Base-by-base conservation (phyloP, 2,888 invertebrate genomes). In the Andrena fulva region DNA sequence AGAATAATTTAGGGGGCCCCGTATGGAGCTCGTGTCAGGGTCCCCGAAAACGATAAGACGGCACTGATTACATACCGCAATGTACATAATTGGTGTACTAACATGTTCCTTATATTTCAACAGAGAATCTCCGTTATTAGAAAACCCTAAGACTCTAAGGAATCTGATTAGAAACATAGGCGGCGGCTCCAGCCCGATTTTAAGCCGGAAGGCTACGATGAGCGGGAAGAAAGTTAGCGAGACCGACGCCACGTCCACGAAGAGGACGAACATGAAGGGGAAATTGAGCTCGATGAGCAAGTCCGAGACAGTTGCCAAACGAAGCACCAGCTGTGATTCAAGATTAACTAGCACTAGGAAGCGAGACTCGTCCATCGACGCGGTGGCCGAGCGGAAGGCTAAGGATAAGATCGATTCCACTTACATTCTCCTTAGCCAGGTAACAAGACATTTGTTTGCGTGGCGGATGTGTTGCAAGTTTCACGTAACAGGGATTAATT, bases 161-260 rank as follows among this genome's bases (percentile, higher is more conserved):
- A 96, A 96, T 89, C 95, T 98, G 0, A 96, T 98, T 82, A 95
- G 97, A 67, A 98, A 97, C 91, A 98, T 98, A 94, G 97, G 98
- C 4, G 95, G 96, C 4, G 95, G 95, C 60, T 96, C 97, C 10
- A 98, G 98, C 92, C 98, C 98, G 0, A 97, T 97, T 74, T 95
- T 97, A 94, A 96, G 96, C 0, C 95, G 97, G 82, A 97, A 97
- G 92, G 89, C 92, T n/a, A 77, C 89, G 20, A 80, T 87, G 33
- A 90, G 77, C 64, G 77, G 87, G 4, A 93, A 91, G 59, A 93
- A 92, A 73, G 70, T 88, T 29, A 68, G 64, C 2, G 93, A 94
- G 31, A 66, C 89, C 2, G 93, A 94, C 75, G 68, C 80, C 4
- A 78, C 85, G 50, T 83, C 90, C 29, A 92, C 93, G 0, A 94